Percentiles rank a stretch among this genome's conserved stretches.
phyloP scores from a whole-genome alignment of 2,888 invertebrate genomes.

The Pecten maximus region DNA sequence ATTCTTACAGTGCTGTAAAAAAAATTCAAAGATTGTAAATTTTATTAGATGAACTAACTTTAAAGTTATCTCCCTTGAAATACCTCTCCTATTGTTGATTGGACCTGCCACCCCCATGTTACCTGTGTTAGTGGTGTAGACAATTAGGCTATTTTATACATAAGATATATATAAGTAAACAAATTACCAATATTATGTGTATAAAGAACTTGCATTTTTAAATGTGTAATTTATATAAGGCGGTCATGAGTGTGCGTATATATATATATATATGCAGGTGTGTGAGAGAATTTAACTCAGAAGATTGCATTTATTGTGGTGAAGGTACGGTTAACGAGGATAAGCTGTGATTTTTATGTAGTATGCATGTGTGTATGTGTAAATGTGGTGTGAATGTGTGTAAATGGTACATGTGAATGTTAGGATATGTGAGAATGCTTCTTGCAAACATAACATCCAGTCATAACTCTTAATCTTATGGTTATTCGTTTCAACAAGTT shows the following conservation, averaged over 20 bases:
- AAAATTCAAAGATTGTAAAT: too few species aligned
- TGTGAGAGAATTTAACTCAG: not conserved
- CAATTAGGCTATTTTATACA: constrained; percentile 15
- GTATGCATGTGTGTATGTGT: not conserved
- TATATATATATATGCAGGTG: not conserved
- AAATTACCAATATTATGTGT: constrained; percentile 20
- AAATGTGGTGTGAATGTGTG: not conserved
- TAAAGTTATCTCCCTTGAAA: not conserved
- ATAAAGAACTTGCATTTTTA: constrained; percentile 5
- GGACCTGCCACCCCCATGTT: not conserved
- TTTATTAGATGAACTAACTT: too few species aligned
- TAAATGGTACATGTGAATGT: not conserved
- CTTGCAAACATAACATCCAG: too few species aligned
- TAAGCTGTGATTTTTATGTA: not conserved
- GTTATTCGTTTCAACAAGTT: too few species aligned
- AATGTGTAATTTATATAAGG: constrained; percentile 27
- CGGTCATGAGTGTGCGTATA: not conserved
- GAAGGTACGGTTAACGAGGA: not conserved
- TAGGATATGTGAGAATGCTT: too few species aligned
- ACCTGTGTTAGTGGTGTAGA: not conserved
- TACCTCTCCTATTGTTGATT: not conserved
- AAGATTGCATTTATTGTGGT: not conserved
- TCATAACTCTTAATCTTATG: too few species aligned
- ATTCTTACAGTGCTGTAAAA: too few species aligned
- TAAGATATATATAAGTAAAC: constrained; percentile 33